Percentiles rank a stretch among this genome's conserved stretches.
phyloP scores from a whole-genome alignment of 92 coral and sea anemone species.

The Zoanthus sansibaricus region DNA sequence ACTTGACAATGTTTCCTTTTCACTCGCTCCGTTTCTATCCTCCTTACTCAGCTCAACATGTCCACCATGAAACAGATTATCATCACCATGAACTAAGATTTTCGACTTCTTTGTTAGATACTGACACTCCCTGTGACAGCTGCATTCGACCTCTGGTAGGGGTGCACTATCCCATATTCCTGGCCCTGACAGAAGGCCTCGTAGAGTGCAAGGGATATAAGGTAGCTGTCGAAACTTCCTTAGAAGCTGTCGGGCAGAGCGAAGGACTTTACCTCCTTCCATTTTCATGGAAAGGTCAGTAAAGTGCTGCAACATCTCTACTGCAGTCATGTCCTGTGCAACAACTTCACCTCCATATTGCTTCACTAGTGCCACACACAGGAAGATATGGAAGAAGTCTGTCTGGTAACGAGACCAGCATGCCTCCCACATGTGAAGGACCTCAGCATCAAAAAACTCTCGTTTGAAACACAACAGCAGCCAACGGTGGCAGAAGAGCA shows the following conservation, averaged over 20 bases:
- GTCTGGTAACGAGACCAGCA: conserved; percentile 99
- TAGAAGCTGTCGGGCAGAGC: conserved; percentile 89
- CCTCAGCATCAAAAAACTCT: conserved; percentile 92
- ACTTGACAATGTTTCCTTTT: not conserved
- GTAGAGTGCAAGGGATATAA: conserved; percentile 89
- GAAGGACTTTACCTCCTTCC: conserved; percentile 90
- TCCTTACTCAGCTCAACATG: not conserved
- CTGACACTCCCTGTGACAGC: conserved; percentile 75
- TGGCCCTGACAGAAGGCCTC: conserved; percentile 95
- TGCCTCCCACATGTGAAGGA: conserved; percentile 99
- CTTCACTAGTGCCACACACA: conserved; percentile 93
- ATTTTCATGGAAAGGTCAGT: conserved; percentile 94
- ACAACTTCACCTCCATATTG: conserved; percentile 84
- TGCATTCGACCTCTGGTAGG: conserved; percentile 90
- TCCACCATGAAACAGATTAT: not conserved
- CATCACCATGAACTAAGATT: not conserved
- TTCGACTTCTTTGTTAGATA: conserved; percentile 41
- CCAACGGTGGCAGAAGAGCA: conserved; percentile 99
- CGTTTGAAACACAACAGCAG: conserved; percentile 94
- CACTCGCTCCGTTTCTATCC: not conserved
- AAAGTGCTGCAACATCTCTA: conserved; percentile 93
- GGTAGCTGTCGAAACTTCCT: conserved; percentile 94
- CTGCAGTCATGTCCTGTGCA: conserved; percentile 78
- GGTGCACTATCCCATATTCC: conserved; percentile 99
- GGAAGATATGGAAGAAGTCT: conserved; percentile 94